phyloP scores from a whole-genome alignment of 1,140 invertebrate genomes.

The Papilio helenus region DNA sequence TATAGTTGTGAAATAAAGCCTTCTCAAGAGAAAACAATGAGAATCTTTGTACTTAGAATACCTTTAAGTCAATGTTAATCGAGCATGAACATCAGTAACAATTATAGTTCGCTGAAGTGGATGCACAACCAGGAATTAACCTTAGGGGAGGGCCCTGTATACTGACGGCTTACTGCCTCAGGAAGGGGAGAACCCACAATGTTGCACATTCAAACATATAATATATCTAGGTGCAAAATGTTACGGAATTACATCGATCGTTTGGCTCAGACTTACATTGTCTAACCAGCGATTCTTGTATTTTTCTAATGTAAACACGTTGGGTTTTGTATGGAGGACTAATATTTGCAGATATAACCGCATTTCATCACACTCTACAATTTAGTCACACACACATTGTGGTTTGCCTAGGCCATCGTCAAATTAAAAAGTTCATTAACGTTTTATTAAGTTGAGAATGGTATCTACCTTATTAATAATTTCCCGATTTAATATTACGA shows the following conservation, averaged over 20 bases:
- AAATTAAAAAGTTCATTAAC: not conserved
- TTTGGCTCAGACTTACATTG: not conserved
- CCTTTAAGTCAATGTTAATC: slow-evolving; percentile 10
- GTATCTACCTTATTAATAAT: not conserved
- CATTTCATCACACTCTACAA: too few relatives aligned
- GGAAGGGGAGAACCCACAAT: not conserved
- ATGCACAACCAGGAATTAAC: slow-evolving; percentile 17
- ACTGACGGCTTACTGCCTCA: not conserved
- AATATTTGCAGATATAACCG: too few relatives aligned
- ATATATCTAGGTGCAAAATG: not conserved
- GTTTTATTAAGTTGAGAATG: not conserved
- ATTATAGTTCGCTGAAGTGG: slow-evolving; percentile 19
- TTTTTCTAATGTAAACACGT: too few relatives aligned
- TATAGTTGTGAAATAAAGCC: not conserved
- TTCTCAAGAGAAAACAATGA: not conserved
- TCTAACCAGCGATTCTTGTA: not conserved
- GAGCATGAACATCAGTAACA: slow-evolving; percentile 14
- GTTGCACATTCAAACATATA: not conserved
- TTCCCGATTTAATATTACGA: not conserved
- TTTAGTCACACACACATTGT: too few relatives aligned
- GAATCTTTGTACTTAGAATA: slow-evolving; percentile 11
- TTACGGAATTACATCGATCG: not conserved
- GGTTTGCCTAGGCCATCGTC: not conserved
- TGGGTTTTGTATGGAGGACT: too few relatives aligned
- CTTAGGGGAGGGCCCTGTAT: not conserved